Conservation (phyloP, 1,140 invertebrate species). For the Pogonomyrmex barbatus region DNA sequence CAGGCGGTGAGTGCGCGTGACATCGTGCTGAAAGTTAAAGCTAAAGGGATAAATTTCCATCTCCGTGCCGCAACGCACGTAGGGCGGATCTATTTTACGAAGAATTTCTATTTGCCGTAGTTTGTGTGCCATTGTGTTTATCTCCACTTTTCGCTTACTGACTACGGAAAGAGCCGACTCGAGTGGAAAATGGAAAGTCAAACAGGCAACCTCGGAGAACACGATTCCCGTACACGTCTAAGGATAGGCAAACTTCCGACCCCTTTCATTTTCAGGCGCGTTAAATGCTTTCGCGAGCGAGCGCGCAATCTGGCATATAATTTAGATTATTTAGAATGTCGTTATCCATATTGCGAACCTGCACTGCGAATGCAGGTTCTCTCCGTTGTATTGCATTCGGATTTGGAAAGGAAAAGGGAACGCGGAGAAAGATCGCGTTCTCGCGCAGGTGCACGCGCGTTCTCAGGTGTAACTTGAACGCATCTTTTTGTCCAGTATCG, state of each 20-base stretch:
- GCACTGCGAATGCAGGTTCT: neutral
- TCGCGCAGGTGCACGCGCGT: neutral
- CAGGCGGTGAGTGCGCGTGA: conserved; percentile 36
- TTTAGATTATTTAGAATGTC: conserved; percentile 44
- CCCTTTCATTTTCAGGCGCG: conserved; percentile 58
- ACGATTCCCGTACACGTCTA: conserved; percentile 61
- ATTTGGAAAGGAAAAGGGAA: neutral
- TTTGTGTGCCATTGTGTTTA: conserved; percentile 57
- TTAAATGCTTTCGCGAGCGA: conserved; percentile 19
- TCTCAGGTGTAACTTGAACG: neutral
- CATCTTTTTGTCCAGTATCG: neutral
- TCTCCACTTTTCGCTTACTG: conserved; percentile 43
- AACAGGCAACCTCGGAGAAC: conserved; percentile 61
- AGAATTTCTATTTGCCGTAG: conserved; percentile 58
- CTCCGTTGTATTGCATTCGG: neutral
- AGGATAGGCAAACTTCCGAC: conserved; percentile 62
- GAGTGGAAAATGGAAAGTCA: conserved; percentile 70
- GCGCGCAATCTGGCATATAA: conserved; percentile 35
- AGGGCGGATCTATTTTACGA: conserved; percentile 56
- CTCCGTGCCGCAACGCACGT: conserved; percentile 50
- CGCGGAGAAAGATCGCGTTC: neutral
- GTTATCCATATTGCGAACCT: neutral
- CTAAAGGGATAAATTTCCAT: conserved; percentile 65
- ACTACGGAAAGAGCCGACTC: conserved; percentile 59
- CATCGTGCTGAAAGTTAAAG: conserved; percentile 46